These are phyloP conservation scores for Catharus fuscescens DNA, from an alignment of 2,113 vertebrate genomes.

Conservation along the genomic window DNA sequence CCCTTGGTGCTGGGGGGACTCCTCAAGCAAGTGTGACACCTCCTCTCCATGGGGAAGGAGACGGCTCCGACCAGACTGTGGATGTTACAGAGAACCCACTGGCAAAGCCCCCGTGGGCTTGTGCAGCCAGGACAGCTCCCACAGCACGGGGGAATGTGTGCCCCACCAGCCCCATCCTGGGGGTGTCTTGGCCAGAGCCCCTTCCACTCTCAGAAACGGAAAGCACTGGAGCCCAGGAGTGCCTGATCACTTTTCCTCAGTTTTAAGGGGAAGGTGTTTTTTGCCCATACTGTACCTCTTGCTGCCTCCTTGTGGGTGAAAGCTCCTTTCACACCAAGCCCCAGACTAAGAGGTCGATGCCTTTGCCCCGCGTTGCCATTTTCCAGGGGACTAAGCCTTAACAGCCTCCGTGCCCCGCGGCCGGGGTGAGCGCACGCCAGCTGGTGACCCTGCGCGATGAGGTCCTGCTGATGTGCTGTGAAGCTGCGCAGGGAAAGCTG, in stretches of 20 bases:
- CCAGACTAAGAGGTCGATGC: constrained; percentile 31
- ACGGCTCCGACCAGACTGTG: not conserved
- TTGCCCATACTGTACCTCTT: constrained; percentile 59
- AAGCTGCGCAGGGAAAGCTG: not conserved
- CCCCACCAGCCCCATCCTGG: not conserved
- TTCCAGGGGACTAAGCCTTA: constrained; percentile 73
- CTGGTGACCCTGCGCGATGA: not conserved
- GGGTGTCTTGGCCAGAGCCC: not conserved
- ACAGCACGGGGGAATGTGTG: rapidly evolving
- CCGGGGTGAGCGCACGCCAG: constrained; percentile 40
- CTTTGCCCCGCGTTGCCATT: constrained; percentile 39
- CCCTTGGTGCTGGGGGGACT: not conserved
- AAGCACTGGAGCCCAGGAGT: constrained; percentile 57
- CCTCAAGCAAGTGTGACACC: not conserved
- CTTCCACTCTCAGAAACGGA: not conserved
- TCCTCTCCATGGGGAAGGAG: not conserved
- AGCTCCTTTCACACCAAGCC: constrained; percentile 52
- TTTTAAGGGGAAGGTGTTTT: constrained; percentile 70
- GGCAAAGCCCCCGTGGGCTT: not conserved
- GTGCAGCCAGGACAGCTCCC: not conserved
- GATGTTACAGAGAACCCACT: not conserved
- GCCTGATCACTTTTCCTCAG: constrained; percentile 52
- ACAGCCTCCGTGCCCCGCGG: constrained; percentile 26
- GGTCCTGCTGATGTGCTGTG: not conserved
- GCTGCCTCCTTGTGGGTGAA: constrained; percentile 56